Conservation (phyloP, 2,888 invertebrate genomes). For the Spodoptera littoralis region DNA sequence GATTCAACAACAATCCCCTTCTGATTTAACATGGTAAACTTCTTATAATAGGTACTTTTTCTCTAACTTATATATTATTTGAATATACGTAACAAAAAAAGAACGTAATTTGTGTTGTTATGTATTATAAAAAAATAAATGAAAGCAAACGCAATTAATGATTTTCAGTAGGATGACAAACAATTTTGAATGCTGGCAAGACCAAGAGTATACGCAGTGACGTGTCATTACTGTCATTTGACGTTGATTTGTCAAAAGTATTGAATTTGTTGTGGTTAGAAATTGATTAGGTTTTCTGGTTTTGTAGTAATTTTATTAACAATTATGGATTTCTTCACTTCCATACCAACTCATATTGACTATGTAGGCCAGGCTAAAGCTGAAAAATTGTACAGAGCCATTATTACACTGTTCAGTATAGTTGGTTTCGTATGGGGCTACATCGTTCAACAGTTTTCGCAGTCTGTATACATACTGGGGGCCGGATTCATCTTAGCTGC, state of each 20-base stretch:
- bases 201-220: conserved; percentile 10
- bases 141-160: too few species aligned
- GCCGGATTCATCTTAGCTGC: conserved; percentile 97
- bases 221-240: conserved; percentile 51
- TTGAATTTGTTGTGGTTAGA: conserved; percentile 49
- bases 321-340: conserved; percentile 85
- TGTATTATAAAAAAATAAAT: too few species aligned
- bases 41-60: too few species aligned
- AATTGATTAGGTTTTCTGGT: conserved; percentile 29
- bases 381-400: conserved; percentile 96
- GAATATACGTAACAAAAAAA: too few species aligned
- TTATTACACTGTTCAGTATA: conserved; percentile 96
- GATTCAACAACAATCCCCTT: too few species aligned
- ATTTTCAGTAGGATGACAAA: too few species aligned
- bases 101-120: too few species aligned
- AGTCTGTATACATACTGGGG: conserved; percentile 97
- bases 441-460: conserved; percentile 97
- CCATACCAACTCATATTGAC: conserved; percentile 90
- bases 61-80: too few species aligned
- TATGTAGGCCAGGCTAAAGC: conserved; percentile 97
- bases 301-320: conserved; percentile 6
- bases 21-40: too few species aligned
- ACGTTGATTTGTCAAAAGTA: conserved; percentile 52
- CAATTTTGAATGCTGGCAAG: too few species aligned
- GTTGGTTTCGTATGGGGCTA: conserved; percentile 98